Base-by-base conservation (phyloP, 2,113 vertebrate genomes). In the Mus pahari region DNA sequence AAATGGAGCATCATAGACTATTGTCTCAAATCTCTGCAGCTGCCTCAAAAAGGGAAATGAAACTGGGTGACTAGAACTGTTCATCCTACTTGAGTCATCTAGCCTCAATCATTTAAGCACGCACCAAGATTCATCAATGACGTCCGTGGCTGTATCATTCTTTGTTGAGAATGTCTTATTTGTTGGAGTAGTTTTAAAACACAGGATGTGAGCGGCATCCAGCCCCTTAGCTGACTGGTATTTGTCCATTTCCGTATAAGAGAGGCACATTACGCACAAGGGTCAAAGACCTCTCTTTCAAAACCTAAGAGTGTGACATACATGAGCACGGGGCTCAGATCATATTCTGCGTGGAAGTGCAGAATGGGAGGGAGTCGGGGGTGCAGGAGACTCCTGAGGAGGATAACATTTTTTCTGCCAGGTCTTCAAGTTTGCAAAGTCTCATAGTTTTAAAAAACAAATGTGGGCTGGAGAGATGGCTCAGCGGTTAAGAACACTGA, bases 41-140 rank as follows among this genome's bases (percentile, higher is more conserved):
- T 95, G 74, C 78, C 60, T 97, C 78, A 74, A 79, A 96, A 92
- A 60, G 20, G 62, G 92, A 97, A 98, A 91, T 89, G 82, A 92
- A 95, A 95, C 55, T 77, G 53, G 89, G 5, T 9, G 58, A 90
- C 83, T 11, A 79, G 50, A 94, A 84, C 70, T 81, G 48, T 92
- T 81, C 92, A 64, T 81, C 86, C 62, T 55, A 64, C 92, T 31
- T 86, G 96, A 93, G 53, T 86, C 19, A 89, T 16, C 62, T 86
- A 78, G 19, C 12, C 71, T 91, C 77, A 84, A 90, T 75, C 62
- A 93, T 36, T 62, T 79, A 95, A 95, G 53, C 93, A 68, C 3
- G 20, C 50, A 84, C 68, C 86, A 64, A 94, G 74, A 89, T 71
- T 50, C 71, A 55, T 48, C 62, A 84, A 91, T 26, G 68, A 4